Base-by-base conservation (phyloP, 37 sponge, comb jelly and placozoan genomes). In the Chondrosia reniformis region DNA sequence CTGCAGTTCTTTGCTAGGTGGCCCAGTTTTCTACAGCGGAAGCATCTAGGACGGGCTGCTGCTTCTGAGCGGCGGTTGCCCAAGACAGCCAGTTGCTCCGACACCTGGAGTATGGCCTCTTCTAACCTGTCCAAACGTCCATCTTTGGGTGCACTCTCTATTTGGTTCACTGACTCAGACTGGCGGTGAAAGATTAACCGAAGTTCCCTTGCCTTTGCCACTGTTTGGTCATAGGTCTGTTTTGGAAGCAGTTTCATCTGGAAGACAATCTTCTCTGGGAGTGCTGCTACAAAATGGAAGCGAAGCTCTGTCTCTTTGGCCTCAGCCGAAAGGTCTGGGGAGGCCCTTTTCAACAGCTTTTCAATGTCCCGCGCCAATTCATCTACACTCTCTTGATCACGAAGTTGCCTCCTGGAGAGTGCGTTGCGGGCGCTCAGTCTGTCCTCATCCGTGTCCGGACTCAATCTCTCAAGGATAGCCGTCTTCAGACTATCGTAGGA, bases 361-460 rank as follows among this genome's bases (percentile, higher is more conserved):
- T 66, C 67, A 4, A 66, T 66, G 30, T 66, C 67, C 6, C 67
- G n/a, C 3, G 67, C 67, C 7, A 66, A 7, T 66, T 66, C 67
- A 27, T 66, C 67, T 2, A 66, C 34, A 9, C 67, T 66, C 67
- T 66, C 67, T 9, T 36, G 4, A 32, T 66, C 67, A 34, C 67
- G 67, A 4, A 66, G 67, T 3, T 36, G 67, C 7, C 34, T 3
- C 7, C 8, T 3, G 34, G 67, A 3, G 2, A 66, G 38, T 32
- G 2, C 37, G 22, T 66, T 36, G 7, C 67, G 67, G 67, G 67
- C 67, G 37, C 2, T 34, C 7, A 66, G 37, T 36, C 67, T 3
- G 67, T 66, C 67, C 33, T 66, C 67, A 4, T 66, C 67, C 34
- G 67, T 66, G 34, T 66, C 67, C 4, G 67, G 67, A 36, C 67